phyloP scores from a whole-genome alignment of 2,113 vertebrate genomes.

The Sceloporus undulatus region DNA sequence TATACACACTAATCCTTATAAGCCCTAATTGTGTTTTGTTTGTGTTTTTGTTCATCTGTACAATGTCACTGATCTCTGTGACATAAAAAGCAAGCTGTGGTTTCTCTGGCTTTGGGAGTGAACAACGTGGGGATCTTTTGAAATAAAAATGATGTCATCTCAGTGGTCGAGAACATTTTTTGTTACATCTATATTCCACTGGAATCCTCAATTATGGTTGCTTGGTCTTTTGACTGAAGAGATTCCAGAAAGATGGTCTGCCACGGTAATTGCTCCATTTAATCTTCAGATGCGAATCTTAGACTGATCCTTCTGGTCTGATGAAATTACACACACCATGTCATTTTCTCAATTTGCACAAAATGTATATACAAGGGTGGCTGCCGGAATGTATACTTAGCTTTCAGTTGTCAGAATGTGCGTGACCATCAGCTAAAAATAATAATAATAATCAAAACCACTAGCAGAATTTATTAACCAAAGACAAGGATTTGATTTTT shows the following conservation, averaged over 20 bases:
- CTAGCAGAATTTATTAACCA: constrained; percentile 59
- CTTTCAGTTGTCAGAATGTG: constrained; percentile 62
- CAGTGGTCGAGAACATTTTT: constrained; percentile 69
- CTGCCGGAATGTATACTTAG: constrained; percentile 56
- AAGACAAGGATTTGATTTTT: constrained; percentile 16
- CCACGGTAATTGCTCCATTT: constrained; percentile 70
- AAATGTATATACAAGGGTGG: constrained; percentile 66
- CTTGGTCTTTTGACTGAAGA: constrained; percentile 77
- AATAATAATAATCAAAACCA: constrained; percentile 38
- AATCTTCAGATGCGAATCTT: constrained; percentile 73
- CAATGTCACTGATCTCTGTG: constrained; percentile 29
- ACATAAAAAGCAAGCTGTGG: neutral
- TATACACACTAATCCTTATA: constrained; percentile 26
- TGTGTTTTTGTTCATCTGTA: constrained; percentile 60
- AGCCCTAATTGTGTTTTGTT: constrained; percentile 44
- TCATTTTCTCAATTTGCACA: constrained; percentile 74
- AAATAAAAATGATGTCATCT: constrained; percentile 75
- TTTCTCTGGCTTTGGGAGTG: constrained; percentile 40
- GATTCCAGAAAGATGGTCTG: constrained; percentile 77
- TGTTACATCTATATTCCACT: constrained; percentile 70
- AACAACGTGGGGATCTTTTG: constrained; percentile 18
- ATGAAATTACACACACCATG: constrained; percentile 75
- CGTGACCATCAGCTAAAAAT: constrained; percentile 22
- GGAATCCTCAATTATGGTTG: constrained; percentile 78
- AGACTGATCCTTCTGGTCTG: constrained; percentile 69